These are phyloP conservation scores for Babylonia areolata DNA, from an alignment of 1,140 invertebrate species.

Conservation along the genomic window DNA sequence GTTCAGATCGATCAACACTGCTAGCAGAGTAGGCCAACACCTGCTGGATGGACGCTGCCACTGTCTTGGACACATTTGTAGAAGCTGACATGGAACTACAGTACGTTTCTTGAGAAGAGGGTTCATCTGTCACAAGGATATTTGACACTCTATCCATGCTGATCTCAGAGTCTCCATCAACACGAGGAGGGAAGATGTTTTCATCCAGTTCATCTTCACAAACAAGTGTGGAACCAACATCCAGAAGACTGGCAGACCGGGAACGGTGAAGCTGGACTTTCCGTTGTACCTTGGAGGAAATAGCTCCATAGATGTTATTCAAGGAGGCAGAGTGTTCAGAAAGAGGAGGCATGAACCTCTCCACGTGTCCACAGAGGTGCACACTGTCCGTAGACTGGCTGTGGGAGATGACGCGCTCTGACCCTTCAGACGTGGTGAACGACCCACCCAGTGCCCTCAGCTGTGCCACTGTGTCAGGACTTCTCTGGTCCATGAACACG, in stretches of 20 bases:
- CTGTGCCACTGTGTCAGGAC: neutral
- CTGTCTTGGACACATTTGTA: neutral
- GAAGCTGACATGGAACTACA: neutral
- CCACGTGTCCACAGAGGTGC: neutral
- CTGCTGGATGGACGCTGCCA: neutral
- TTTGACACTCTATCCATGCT: neutral
- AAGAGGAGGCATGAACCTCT: constrained; percentile 15
- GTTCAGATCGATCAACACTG: neutral
- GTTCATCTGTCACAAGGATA: neutral
- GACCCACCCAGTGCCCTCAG: constrained; percentile 9
- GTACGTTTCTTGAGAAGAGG: neutral
- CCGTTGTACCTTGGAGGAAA: neutral
- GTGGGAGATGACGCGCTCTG: constrained; percentile 12
- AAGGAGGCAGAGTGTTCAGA: constrained; percentile 42
- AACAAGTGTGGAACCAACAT: constrained; percentile 40
- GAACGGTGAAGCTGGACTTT: constrained; percentile 52
- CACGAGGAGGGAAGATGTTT: constrained; percentile 62
- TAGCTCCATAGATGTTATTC: constrained; percentile 23
- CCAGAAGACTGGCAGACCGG: constrained; percentile 59
- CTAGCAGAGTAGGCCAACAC: neutral
- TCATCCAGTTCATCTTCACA: constrained; percentile 50
- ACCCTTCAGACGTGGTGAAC: constrained; percentile 32
- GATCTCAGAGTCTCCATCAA: constrained; percentile 24
- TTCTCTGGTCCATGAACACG: constrained; percentile 39
- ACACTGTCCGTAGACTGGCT: constrained; percentile 42